These are phyloP conservation scores for Pachyramphus minor DNA, from an alignment of 2,113 vertebrate genomes.

Conservation along the genomic window DNA sequence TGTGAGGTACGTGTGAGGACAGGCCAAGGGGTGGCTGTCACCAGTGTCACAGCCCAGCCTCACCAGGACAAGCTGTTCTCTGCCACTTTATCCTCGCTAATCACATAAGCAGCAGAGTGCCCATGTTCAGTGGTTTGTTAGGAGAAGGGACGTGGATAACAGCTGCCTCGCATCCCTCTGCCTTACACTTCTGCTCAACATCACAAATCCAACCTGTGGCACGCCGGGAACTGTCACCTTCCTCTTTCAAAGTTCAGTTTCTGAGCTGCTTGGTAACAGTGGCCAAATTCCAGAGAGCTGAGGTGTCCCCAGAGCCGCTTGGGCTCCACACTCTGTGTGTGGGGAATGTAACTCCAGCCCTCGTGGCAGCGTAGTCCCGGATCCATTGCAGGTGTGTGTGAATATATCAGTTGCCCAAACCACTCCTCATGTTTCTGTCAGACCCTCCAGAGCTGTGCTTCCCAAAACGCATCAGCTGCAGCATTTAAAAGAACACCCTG, in stretches of 20 bases:
- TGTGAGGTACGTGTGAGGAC: neutral
- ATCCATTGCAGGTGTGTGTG: fast-evolving
- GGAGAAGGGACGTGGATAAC: fast-evolving
- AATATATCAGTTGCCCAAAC: fast-evolving
- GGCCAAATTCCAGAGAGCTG: fast-evolving
- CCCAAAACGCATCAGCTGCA: fast-evolving
- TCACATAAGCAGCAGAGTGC: too few relatives aligned
- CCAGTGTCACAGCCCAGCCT: neutral
- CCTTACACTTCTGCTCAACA: fast-evolving
- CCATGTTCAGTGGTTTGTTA: fast-evolving
- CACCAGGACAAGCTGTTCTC: neutral
- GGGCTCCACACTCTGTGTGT: fast-evolving
- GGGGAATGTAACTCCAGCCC: neutral
- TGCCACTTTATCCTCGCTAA: neutral
- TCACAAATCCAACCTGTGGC: fast-evolving
- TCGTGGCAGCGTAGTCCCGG: too few relatives aligned
- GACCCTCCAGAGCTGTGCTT: neutral
- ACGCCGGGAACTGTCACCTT: fast-evolving
- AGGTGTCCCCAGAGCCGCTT: neutral
- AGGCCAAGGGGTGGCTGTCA: neutral
- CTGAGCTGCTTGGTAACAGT: neutral
- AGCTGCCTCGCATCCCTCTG: fast-evolving
- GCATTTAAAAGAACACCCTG: too few relatives aligned
- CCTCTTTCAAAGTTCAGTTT: neutral
- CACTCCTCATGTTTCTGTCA: fast-evolving